Evolutionary conservation across 2,888 invertebrate genomes (phyloP).

Genomic region (Loripinus fragilis): DNA sequence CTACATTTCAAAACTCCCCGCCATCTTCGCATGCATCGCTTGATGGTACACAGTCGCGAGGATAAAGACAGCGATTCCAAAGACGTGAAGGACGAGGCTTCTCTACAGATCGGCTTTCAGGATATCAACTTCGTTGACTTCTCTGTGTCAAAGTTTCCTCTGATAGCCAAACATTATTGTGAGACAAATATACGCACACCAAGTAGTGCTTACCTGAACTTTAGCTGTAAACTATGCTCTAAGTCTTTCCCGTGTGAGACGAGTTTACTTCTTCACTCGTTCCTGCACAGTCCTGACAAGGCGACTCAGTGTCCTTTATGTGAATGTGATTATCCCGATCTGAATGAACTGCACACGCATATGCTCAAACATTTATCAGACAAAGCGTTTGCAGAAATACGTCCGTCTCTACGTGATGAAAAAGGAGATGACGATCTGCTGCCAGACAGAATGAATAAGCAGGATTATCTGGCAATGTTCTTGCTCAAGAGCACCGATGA

Average conservation of each 20-base stretch:
- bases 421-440: conserved; percentile 55
- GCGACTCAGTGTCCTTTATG: conserved; percentile 79
- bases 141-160: conserved; percentile 90
- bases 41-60: conserved; percentile 85
- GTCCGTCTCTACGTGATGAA: conserved; percentile 49
- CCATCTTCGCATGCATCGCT: conserved; percentile 89
- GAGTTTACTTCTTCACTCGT: conserved; percentile 80
- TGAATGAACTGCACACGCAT: conserved; percentile 74
- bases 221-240: conserved; percentile 80
- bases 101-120: conserved; percentile 72
- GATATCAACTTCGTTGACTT: conserved; percentile 91
- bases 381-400: conserved; percentile 69
- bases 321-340: conserved; percentile 87
- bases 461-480: conserved; percentile 92
- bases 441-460: conserved; percentile 84
- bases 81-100: conserved; percentile 30
- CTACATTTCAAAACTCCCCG: conserved; percentile 89
- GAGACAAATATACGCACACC: conserved; percentile 86
- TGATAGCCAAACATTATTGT: conserved; percentile 90
- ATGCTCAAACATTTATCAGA: conserved; percentile 78
- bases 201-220: conserved; percentile 79
- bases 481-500: conserved; percentile 85
- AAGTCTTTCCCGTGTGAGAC: conserved; percentile 82
- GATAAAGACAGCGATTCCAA: conserved; percentile 27
- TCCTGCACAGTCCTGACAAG: conserved; percentile 75